Evolutionary conservation across 2,797 vertebrate genomes (phyloP).

Genomic region (Ciconia nigra): DNA sequence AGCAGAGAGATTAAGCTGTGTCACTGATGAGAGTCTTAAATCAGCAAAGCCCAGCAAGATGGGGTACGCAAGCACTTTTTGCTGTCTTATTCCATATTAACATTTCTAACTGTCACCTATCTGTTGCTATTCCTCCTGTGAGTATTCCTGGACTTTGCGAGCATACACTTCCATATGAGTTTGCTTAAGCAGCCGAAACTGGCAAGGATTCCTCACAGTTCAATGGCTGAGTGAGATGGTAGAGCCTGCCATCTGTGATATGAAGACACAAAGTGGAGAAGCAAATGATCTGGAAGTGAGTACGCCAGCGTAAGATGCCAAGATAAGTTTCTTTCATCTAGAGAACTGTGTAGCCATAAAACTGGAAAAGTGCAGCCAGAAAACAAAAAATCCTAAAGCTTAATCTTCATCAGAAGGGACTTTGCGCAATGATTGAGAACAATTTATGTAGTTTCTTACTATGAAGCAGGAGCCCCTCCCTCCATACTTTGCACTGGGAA

Average conservation of each 20-base stretch:
- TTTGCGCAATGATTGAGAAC: not conserved
- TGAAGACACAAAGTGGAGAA: slow-evolving; percentile 15
- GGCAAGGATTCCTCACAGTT: slow-evolving; percentile 13
- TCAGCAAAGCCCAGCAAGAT: not conserved
- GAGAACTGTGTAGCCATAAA: not conserved
- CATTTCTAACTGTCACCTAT: not conserved
- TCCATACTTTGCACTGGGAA: not conserved
- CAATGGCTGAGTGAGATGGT: not conserved
- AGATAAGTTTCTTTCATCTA: slow-evolving; percentile 31
- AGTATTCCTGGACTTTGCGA: slow-evolving; percentile 1
- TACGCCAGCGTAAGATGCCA: not conserved
- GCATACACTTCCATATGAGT: not conserved
- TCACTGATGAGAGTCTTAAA: not conserved
- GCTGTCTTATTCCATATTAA: not conserved
- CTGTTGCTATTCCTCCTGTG: slow-evolving; percentile 13
- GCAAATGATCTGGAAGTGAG: slow-evolving; percentile 22
- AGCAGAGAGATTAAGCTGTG: not conserved
- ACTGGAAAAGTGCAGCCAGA: not conserved
- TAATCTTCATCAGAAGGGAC: not conserved
- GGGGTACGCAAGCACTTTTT: not conserved
- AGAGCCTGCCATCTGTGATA: slow-evolving; percentile 46
- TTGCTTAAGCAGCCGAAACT: not conserved
- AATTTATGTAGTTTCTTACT: not conserved
- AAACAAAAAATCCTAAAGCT: not conserved
- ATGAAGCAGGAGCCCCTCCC: not conserved